Percentiles rank a stretch among this genome's conserved stretches.
Evolutionary conservation across 2,797 vertebrate species (phyloP).

Genomic region (Morus bassanus): DNA sequence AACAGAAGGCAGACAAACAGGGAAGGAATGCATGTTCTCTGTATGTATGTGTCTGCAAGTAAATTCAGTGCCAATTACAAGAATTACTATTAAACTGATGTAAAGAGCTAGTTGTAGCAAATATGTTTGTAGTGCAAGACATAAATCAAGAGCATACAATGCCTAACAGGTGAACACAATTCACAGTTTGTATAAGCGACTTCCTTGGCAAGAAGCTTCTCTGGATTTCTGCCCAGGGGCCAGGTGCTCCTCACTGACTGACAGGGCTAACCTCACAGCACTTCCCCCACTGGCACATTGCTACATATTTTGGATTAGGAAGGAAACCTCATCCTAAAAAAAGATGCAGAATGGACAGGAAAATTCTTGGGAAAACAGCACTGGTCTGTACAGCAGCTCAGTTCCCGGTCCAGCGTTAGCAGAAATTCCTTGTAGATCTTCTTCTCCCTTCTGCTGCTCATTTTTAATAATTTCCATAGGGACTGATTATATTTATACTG

Average conservation of each 20-base stretch:
- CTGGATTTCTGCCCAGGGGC: constrained; percentile 41
- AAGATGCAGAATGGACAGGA: background rate
- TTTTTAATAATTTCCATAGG: constrained; percentile 11
- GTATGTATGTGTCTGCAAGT: background rate
- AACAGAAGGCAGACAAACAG: background rate
- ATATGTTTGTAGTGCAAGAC: background rate
- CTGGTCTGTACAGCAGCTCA: background rate
- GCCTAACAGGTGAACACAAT: constrained; percentile 44
- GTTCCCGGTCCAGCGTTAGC: background rate
- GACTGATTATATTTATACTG: constrained; percentile 6
- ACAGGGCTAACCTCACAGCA: background rate
- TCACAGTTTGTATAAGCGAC: constrained; percentile 47
- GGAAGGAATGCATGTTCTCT: background rate
- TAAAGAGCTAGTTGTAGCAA: constrained; percentile 8
- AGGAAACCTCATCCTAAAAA: background rate
- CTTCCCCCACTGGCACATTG: background rate
- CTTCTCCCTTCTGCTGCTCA: background rate
- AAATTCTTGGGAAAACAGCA: background rate
- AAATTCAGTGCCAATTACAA: background rate
- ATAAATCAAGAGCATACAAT: constrained; percentile 44
- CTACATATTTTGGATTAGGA: background rate
- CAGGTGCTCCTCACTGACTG: constrained; percentile 44
- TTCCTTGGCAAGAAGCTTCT: constrained; percentile 40
- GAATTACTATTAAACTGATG: background rate
- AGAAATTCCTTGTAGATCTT: background rate